Base-by-base conservation (phyloP, 2,888 invertebrate species). In the Dynastes maya region DNA sequence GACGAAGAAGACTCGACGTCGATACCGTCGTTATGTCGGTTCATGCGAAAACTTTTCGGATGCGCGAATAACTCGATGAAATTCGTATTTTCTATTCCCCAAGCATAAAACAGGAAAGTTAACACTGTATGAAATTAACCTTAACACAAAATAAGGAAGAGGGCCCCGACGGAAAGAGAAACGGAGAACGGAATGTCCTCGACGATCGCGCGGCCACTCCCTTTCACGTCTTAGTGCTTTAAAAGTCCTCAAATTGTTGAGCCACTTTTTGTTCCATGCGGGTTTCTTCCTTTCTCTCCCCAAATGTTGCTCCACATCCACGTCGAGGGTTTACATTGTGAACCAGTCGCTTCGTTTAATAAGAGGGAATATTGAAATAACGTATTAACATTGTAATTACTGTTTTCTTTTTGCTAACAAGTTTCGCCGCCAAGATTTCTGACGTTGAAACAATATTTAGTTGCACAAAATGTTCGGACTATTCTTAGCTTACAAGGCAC, bases 71-170 rank as follows among this genome's bases (percentile, higher is more conserved):
- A 84, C 84, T 85, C 83, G 81, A 83, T 82, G 83, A 84, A 85
- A 85, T 85, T 84, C 83, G 79, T 81, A 83, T 85, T 85, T 84
- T 84, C 83, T 82, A 82, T 84, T 83, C 82, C 79, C 78, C 80
- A 51, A 78, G 81, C 81, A 82, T 83, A 84, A 84, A 83, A 82
- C 84, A 83, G 82, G 83, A 84, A 85, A 86, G 85, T 85, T 85
- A 82, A 82, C 83, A 82, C 83, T 82, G 84, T 85, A 84, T 84
- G 83, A 84, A 86, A 85, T 85, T 85, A 85, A 86, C 84, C 84
- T 84, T 83, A 81, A 74, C 79, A 82, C 68, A 53, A 51, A 13
- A 68, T 32, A 81, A 79, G 81, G 77, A 68, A 45, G 45, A 55
- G 55, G 65, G 55, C 65, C 5, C n/a, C 22, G 55, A 22, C 55